Base-by-base conservation (phyloP, 1,140 invertebrate genomes). In the Holcopasites calliopsidis region DNA sequence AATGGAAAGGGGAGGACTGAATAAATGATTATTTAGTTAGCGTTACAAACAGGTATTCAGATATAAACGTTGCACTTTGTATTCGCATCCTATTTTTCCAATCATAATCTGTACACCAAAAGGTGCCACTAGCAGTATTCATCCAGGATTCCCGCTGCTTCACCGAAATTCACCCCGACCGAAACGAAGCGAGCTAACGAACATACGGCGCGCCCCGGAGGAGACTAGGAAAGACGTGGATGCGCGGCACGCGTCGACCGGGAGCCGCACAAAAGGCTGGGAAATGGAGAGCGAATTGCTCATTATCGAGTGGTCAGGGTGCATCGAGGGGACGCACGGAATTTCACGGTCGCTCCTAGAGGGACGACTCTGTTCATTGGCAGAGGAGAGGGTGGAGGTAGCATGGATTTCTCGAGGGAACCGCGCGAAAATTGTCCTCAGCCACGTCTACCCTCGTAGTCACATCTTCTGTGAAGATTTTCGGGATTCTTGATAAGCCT, bases 201-300 rank as follows among this genome's bases (percentile, higher is more conserved):
- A 82, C 82, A 83, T 84, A 83, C 70, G 75, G 82, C 72, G 44
- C 0, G 62, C 62, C 60, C 72, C 58, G 73, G 38, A 73, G 64
- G 55, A 74, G 18, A 21, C 38, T 44, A 54, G 58, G 66, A 71
- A 65, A 57, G 50, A 52, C 18, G 54, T 18, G 58, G 55, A 54
- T 23, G 38, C 26, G 49, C 74, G 85, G 77, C 86, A 87, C 84
- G 83, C 82, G 81, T 81, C 73, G 80, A 79, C 80, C 75, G 84
- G 86, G 76, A 80, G 70, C 33, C 35, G 62, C 77, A 88, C 83
- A 88, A 90, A 87, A 85, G 84, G 78, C 87, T 87, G 85, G 77
- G 78, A 90, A 88, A 89, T 86, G 86, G 84, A 75, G 79, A 88
- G 83, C 86, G 81, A 90, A 90, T 89, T 85, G 86, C 87, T 88